Percentiles rank a stretch among this genome's conserved stretches.
Evolutionary conservation across 2,888 invertebrate genomes (phyloP).

Genomic region (Epistrophe grossulariae): DNA sequence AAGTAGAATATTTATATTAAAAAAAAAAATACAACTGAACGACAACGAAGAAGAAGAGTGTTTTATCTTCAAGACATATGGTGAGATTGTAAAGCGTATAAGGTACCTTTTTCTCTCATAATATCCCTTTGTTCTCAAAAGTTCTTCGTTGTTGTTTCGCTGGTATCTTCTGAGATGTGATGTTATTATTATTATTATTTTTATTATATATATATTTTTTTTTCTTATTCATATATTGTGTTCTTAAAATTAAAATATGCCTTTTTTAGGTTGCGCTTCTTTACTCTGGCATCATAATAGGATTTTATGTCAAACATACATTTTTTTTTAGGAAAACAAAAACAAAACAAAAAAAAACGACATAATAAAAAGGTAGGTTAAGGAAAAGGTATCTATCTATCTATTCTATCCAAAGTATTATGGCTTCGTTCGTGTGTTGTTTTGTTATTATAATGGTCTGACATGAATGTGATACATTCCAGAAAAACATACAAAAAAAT

Average conservation of each 20-base stretch:
- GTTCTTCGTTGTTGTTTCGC: constrained; percentile 56
- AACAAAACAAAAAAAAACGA: not conserved
- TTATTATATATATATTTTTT: constrained; percentile 33
- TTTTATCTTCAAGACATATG: constrained; percentile 69
- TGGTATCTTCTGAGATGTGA: constrained; percentile 50
- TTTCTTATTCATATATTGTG: constrained; percentile 38
- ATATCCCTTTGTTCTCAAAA: constrained; percentile 63
- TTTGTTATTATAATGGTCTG: constrained; percentile 80
- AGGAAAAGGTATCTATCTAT: constrained; percentile 51
- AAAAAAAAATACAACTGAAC: constrained; percentile 27
- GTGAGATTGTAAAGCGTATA: constrained; percentile 54
- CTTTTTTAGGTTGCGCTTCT: constrained; percentile 49
- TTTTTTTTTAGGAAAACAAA: not conserved
- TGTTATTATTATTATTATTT: constrained; percentile 54
- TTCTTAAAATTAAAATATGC: constrained; percentile 73
- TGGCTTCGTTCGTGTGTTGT: constrained; percentile 74
- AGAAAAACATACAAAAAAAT: constrained; percentile 79
- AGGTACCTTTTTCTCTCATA: constrained; percentile 52
- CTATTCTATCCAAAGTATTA: constrained; percentile 51
- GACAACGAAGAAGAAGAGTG: constrained; percentile 43
- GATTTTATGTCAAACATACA: constrained; percentile 62
- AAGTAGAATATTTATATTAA: constrained; percentile 52
- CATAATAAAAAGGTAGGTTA: constrained; percentile 69
- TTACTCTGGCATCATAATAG: constrained; percentile 60
- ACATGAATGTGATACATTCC: constrained; percentile 79